A percentile compares a stretch with the other conserved stretches of the same genome.
These are phyloP conservation scores for Diplosoma virens DNA, from an alignment of 23 tunicate genomes.

Conservation along the genomic window DNA sequence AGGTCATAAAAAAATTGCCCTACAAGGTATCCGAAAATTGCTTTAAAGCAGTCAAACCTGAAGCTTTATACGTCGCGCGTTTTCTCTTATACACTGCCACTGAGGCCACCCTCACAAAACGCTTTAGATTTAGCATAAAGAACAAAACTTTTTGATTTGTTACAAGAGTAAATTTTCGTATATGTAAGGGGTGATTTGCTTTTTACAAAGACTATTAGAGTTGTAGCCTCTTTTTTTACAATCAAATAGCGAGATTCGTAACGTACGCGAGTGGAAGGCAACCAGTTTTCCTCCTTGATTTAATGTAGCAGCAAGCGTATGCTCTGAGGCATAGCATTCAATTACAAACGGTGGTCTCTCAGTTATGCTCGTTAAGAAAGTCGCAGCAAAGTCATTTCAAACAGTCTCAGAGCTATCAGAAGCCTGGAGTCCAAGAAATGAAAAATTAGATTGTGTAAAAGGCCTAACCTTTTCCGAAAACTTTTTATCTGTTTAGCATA, in stretches of 20 bases:
- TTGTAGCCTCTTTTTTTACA: not conserved
- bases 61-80: too few species aligned
- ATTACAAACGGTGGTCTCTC: not conserved
- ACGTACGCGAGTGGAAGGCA: not conserved
- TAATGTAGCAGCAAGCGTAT: not conserved
- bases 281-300: not conserved
- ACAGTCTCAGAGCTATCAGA: not conserved
- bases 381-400: not conserved
- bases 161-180: not conserved
- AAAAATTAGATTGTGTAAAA: not conserved
- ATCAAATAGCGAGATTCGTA: too few species aligned
- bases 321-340: not conserved
- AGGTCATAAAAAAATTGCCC: too few species aligned
- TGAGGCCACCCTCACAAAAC: too few species aligned
- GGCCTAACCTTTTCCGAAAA: too few species aligned
- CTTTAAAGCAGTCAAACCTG: too few species aligned
- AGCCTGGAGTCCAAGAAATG: not conserved
- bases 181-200: not conserved
- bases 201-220: not conserved
- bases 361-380: not conserved
- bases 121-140: not conserved
- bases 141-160: not conserved
- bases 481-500: too few species aligned
- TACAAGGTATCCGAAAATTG: too few species aligned
- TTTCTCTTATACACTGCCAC: too few species aligned